These are phyloP conservation scores for Drosophila jambulina DNA, from an alignment of 1,140 invertebrate genomes.

Conservation along the genomic window DNA sequence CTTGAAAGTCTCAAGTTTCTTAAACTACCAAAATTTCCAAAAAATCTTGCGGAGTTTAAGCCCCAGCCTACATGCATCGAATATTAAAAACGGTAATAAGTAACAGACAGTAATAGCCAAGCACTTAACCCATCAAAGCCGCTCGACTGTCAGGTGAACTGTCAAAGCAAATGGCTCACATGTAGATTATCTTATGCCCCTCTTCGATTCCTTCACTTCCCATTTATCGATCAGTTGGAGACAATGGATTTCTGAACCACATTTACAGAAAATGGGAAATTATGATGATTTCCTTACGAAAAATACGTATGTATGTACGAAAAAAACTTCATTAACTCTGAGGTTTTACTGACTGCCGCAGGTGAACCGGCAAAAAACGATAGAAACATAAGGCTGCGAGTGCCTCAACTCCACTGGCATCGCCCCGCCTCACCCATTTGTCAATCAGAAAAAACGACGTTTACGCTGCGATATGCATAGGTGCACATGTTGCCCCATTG, in stretches of 20 bases:
- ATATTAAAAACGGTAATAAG: conserved; percentile 35
- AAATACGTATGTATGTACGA: neutral
- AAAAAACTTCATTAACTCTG: conserved; percentile 73
- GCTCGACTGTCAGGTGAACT: conserved; percentile 62
- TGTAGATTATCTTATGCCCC: conserved; percentile 26
- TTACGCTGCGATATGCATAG: conserved; percentile 82
- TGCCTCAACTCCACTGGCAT: conserved; percentile 34
- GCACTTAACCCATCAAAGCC: conserved; percentile 72
- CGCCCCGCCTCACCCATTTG: conserved; percentile 55
- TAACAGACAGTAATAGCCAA: conserved; percentile 5
- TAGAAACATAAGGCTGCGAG: conserved; percentile 10
- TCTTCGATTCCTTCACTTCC: neutral
- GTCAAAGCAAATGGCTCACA: conserved; percentile 60
- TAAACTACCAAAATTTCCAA: neutral
- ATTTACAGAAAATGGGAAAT: conserved; percentile 44
- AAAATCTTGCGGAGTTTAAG: conserved; percentile 8
- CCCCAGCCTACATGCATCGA: conserved; percentile 2
- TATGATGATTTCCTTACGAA: conserved; percentile 41
- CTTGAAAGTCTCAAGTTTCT: neutral
- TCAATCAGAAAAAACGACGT: conserved; percentile 71
- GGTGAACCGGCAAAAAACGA: conserved; percentile 33
- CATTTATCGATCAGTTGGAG: conserved; percentile 61
- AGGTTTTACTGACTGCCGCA: conserved; percentile 62
- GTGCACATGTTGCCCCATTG: conserved; percentile 82
- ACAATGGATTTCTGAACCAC: conserved; percentile 76